Conservation (phyloP, 1,140 invertebrate species). For the Vanessa tameamea region DNA sequence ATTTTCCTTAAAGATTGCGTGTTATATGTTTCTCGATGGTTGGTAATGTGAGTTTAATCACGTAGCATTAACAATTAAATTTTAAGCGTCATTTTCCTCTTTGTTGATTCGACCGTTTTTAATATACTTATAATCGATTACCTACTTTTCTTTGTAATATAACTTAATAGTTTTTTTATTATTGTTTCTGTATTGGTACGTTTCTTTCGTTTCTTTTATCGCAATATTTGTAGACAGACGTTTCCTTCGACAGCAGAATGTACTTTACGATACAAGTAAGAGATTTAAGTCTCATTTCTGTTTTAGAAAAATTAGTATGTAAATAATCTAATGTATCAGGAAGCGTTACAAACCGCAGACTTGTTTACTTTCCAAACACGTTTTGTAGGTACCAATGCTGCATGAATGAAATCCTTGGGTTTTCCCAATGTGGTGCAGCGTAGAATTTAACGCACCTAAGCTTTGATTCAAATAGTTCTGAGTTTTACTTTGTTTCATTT, state of each 20-base stretch:
- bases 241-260: not conserved
- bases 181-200: not conserved
- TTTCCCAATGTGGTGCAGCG: slow-evolving; percentile 49
- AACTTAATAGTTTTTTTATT: not conserved
- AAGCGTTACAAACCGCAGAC: slow-evolving; percentile 42
- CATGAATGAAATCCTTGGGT: slow-evolving; percentile 72
- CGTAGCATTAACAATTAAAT: slow-evolving; percentile 24
- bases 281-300: not conserved
- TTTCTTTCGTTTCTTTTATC: no score
- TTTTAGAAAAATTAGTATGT: slow-evolving; percentile 10
- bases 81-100: slow-evolving; percentile 6
- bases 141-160: not conserved
- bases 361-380: slow-evolving; percentile 58
- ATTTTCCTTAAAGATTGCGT: slow-evolving; percentile 23
- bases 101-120: not conserved
- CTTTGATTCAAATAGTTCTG: not conserved
- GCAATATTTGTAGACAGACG: no score
- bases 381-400: slow-evolving; percentile 45
- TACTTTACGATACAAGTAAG: not conserved
- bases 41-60: slow-evolving; percentile 34
- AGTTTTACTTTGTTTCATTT: not conserved
- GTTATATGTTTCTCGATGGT: slow-evolving; percentile 1
- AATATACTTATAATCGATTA: not conserved
- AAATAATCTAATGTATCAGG: slow-evolving; percentile 18
- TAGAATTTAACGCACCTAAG: slow-evolving; percentile 19